phyloP scores from a whole-genome alignment of 2,113 vertebrate genomes.

The Phalacrocorax pelagicus region DNA sequence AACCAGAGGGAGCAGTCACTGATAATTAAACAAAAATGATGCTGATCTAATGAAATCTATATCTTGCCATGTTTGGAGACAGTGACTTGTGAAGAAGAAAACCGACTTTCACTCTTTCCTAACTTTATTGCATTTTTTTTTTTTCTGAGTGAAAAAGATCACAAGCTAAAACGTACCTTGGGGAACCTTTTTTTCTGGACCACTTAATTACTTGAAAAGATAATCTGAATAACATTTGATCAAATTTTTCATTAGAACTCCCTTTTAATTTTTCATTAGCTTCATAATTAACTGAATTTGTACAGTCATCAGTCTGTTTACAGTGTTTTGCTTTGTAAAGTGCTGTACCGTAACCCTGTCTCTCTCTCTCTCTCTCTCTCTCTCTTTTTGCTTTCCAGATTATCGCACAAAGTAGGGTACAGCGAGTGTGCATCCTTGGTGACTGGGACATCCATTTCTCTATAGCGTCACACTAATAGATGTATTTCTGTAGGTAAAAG shows the following conservation, averaged over 20 bases:
- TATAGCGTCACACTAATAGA: neutral
- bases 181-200: conserved; percentile 43
- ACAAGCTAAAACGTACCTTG: conserved; percentile 65
- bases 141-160: conserved; percentile 57
- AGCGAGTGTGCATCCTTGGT: neutral
- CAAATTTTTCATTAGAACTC: conserved; percentile 72
- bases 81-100: conserved; percentile 61
- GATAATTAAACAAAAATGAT: conserved; percentile 69
- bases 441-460: conserved; percentile 28
- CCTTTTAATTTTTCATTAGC: conserved; percentile 73
- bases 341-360: neutral
- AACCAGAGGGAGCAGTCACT: conserved; percentile 71
- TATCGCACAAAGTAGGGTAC: conserved; percentile 23
- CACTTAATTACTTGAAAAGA: conserved; percentile 72
- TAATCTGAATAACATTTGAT: conserved; percentile 74
- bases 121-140: conserved; percentile 40
- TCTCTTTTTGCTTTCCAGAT: conserved; percentile 27
- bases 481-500: conserved; percentile 42
- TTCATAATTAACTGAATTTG: conserved; percentile 76
- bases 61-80: conserved; percentile 53
- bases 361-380: neutral
- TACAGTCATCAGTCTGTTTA: conserved; percentile 67
- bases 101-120: conserved; percentile 39
- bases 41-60: conserved; percentile 68
- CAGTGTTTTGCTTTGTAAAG: conserved; percentile 54